Evolutionary conservation across 2,113 vertebrate genomes (phyloP), one percentile per base, ranked within the genome.

Genomic region (Lichenostomus cassidix): DNA sequence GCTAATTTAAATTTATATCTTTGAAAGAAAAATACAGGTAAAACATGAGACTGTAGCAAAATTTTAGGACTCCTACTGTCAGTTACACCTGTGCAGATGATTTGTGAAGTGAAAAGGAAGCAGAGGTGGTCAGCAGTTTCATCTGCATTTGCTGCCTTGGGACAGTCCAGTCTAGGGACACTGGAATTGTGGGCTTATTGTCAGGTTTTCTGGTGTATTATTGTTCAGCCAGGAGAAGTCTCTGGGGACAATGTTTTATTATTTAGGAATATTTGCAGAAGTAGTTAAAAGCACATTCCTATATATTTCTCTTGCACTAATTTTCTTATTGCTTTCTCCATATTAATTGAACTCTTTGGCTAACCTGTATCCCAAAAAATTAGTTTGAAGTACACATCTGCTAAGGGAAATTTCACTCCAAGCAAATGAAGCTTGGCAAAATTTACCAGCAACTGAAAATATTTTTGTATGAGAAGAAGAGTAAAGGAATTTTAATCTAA

Each of bases 51-150:
- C 27, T 37, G 7, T 3, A 29, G 15, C 10, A 92, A 75, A 82
- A 65, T 53, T 73, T 71, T 60, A 37, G 10, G 22, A 60, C 9
- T 60, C 5, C 23, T 59, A 29, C 37, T 70, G 11, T 16, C 22
- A 39, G 21, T 75, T 75, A 28, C 17, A 92, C 13, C 19, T 56
- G 17, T 56, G 64, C 11, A 41, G 27, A 44, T n/a, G 11, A 44
- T 35, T 68, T 19, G n/a, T 0, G 1, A 70, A 50, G 11, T 8
- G 23, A 77, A 83, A 82, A 63, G 7, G 49, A 31, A 64, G 39
- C 0, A 0, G 10, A 11, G 21, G 11, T 25, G 13, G 19, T 19
- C 28, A 55, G 14, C 0, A 0, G 5, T 39, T 87, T 71, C 27
- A 50, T 31, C 18, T 55, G 52, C 0, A 0, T 59, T 82, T 67